Percentiles rank a stretch among this genome's conserved stretches.
Evolutionary conservation across 1,140 invertebrate species (phyloP).

Genomic region (Maniola jurtina): DNA sequence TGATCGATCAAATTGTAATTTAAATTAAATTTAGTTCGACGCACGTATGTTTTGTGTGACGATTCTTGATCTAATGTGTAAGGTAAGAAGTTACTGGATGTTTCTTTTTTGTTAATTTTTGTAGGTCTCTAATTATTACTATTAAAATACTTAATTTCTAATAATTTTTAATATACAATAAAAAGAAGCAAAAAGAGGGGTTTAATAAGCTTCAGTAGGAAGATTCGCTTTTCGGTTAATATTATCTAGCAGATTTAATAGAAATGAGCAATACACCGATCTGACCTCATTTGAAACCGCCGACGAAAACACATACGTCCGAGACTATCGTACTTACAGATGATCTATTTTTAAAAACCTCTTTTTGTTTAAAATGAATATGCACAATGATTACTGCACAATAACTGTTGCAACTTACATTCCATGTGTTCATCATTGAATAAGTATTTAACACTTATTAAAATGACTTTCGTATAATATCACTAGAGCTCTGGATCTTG

Average conservation of each 20-base stretch:
- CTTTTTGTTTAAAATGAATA: slow-evolving; percentile 23
- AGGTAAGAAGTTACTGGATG: slow-evolving; percentile 27
- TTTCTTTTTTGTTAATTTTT: slow-evolving; percentile 35
- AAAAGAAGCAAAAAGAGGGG: slow-evolving; percentile 16
- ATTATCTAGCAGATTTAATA: neutral
- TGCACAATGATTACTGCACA: slow-evolving; percentile 39
- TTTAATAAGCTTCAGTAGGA: neutral
- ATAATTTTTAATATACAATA: slow-evolving; percentile 16
- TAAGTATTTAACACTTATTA: neutral
- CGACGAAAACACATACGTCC: slow-evolving; percentile 10
- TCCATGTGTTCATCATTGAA: slow-evolving; percentile 25
- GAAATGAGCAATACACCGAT: slow-evolving; percentile 7
- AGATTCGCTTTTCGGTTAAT: neutral
- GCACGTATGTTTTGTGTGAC: slow-evolving; percentile 34
- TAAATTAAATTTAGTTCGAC: slow-evolving; percentile 24
- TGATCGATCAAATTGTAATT: slow-evolving; percentile 38
- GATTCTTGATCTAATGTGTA: slow-evolving; percentile 31
- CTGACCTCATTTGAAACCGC: slow-evolving; percentile 8
- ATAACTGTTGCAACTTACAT: slow-evolving; percentile 42
- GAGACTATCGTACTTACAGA: slow-evolving; percentile 14
- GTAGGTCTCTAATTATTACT: slow-evolving; percentile 5
- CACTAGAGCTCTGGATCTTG: neutral
- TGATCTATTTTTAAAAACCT: slow-evolving; percentile 7
- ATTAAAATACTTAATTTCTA: slow-evolving; percentile 19
- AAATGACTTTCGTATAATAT: neutral